Percentiles rank a stretch among this genome's conserved stretches.
phyloP scores from a whole-genome alignment of 2,113 vertebrate species.

The Lepus europaeus region DNA sequence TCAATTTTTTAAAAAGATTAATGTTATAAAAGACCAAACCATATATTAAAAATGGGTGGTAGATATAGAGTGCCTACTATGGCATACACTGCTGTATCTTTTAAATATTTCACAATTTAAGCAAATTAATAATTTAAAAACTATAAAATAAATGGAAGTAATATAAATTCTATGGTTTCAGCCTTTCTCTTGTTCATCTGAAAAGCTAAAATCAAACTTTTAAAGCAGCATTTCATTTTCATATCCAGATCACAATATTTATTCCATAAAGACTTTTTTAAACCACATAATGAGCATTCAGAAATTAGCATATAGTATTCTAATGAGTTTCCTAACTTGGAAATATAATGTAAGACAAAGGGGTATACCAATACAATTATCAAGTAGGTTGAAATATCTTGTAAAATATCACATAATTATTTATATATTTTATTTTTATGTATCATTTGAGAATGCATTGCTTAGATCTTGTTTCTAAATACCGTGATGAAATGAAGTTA shows the following conservation, averaged over 20 bases:
- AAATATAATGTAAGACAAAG: not conserved
- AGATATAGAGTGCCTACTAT: not conserved
- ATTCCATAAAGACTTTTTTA: not conserved
- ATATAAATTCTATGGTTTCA: slow-evolving; percentile 35
- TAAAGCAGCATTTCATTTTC: not conserved
- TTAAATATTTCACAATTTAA: slow-evolving; percentile 54
- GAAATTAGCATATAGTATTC: not conserved
- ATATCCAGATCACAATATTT: not conserved
- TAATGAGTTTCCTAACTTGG: not conserved
- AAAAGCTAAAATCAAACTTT: slow-evolving; percentile 14
- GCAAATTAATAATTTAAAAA: slow-evolving; percentile 40
- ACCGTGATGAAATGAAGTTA: not conserved
- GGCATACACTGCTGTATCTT: not conserved
- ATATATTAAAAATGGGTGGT: not conserved
- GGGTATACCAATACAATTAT: not conserved
- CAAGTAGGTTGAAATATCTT: not conserved
- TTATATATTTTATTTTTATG: not conserved
- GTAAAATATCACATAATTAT: not conserved
- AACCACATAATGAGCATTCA: not conserved
- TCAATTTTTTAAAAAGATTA: slow-evolving; percentile 7
- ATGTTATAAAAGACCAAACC: not conserved
- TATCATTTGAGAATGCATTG: not conserved
- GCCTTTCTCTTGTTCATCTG: not conserved
- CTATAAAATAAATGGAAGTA: slow-evolving; percentile 5
- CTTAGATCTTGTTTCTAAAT: not conserved